These are phyloP conservation scores for Cinara cedri DNA, from an alignment of 2,888 invertebrate genomes.

Conservation along the genomic window DNA sequence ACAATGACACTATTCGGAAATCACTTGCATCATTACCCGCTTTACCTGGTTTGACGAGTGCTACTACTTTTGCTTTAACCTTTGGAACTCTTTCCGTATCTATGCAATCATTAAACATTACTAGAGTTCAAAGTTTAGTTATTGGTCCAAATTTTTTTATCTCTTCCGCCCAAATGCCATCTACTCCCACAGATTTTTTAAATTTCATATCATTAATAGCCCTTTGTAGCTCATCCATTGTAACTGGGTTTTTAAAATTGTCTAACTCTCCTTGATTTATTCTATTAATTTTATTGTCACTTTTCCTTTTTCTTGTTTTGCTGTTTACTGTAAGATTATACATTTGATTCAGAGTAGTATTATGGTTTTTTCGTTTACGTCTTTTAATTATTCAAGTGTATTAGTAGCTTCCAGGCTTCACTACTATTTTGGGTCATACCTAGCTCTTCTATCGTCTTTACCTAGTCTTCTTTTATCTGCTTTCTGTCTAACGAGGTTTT, in stretches of 20 bases:
- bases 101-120: conserved; percentile 40
- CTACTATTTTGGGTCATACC: conserved; percentile 13
- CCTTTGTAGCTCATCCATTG: conserved; percentile 6
- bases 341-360: conserved; percentile 6
- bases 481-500: neutral
- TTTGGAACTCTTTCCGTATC: conserved; percentile 48
- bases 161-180: conserved; percentile 4
- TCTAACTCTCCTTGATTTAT: neutral
- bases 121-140: neutral
- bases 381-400: neutral
- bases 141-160: conserved; percentile 1
- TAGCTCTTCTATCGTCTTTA: conserved; percentile 21
- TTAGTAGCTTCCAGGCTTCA: conserved; percentile 18
- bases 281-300: too few species aligned
- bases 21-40: conserved; percentile 50
- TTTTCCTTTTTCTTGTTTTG: conserved; percentile 21
- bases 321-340: conserved; percentile 17
- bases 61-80: conserved; percentile 45
- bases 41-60: conserved; percentile 57
- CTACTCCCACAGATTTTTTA: neutral
- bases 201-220: conserved; percentile 6
- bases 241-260: conserved; percentile 9
- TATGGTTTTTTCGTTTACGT: neutral
- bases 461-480: conserved; percentile 1
- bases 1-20: conserved; percentile 58